Percentiles rank a stretch among this genome's conserved stretches.
Evolutionary conservation across 2,888 invertebrate species (phyloP).

Genomic region (Drosophila tanythrix): DNA sequence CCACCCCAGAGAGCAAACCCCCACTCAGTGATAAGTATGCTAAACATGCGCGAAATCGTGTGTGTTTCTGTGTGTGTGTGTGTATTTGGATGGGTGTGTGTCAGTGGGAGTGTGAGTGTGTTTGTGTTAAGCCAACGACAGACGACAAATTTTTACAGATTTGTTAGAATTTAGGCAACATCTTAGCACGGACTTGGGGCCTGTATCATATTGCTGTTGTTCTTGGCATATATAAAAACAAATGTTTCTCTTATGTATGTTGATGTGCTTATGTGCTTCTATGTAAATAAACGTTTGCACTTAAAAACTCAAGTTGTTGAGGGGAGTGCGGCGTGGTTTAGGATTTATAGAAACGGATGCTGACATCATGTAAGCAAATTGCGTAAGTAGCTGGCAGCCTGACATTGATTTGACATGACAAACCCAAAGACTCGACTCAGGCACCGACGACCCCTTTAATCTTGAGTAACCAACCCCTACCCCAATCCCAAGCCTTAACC

Average conservation of each 20-base stretch:
- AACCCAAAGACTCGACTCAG: slow-evolving; percentile 16
- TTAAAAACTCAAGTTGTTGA: slow-evolving; percentile 72
- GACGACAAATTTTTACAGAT: slow-evolving; percentile 81
- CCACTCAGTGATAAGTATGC: slow-evolving; percentile 64
- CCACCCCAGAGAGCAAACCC: not conserved
- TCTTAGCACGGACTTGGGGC: slow-evolving; percentile 3
- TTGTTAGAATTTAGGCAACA: slow-evolving; percentile 73
- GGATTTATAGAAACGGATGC: slow-evolving; percentile 32
- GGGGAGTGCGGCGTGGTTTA: not conserved
- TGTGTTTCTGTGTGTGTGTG: slow-evolving; percentile 20
- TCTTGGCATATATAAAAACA: slow-evolving; percentile 33
- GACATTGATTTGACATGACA: slow-evolving; percentile 80
- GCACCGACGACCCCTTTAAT: slow-evolving; percentile 12
- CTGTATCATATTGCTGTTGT: slow-evolving; percentile 24
- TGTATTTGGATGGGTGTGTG: not conserved
- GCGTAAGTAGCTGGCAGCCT: slow-evolving; percentile 63
- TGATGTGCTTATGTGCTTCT: slow-evolving; percentile 22
- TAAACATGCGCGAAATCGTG: slow-evolving; percentile 56
- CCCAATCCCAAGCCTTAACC: not conserved
- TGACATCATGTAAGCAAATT: slow-evolving; percentile 79
- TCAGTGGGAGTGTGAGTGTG: slow-evolving; percentile 32
- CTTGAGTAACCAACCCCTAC: not conserved
- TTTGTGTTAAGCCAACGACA: slow-evolving; percentile 55
- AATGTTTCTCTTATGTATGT: slow-evolving; percentile 37
- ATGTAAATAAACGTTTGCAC: slow-evolving; percentile 58